Evolutionary conservation across 2,797 vertebrate genomes (phyloP), one percentile per base, ranked within the genome.

Genomic region (Macropus fuliginosus): DNA sequence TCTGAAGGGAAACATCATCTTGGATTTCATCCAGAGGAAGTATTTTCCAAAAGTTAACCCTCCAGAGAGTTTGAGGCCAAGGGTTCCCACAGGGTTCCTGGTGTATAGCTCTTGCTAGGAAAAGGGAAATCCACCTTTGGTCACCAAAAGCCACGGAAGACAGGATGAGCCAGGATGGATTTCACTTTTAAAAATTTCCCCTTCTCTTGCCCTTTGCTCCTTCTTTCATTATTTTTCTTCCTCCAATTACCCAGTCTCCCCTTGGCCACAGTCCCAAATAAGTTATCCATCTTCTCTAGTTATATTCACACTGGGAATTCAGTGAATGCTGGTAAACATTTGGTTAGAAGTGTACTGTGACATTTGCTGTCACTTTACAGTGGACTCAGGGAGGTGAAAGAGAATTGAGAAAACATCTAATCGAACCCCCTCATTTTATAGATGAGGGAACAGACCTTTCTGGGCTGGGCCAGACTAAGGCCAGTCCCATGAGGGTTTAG

Each of bases 1-100:
- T 46, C 74, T 87, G 54, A 93, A 96, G 46, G 89, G 90, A 91
- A 96, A 91, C 13, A 54, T 92, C 55, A 62, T 91, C 55, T 91
- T 55, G 12, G 55, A 91, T 95, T 91, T 91, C 91, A 87, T 40
- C 40, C 74, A 52, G 55, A 93, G 90, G 50, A 16, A 90, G 93
- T 90, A 94, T 1, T 54, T 55, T 92, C 21, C 74, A 34, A 95
- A 96, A 92, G 54, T 14, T 54, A 92, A 81, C 50, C 57, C 34
- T 95, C 56, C 34, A 54, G 31, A 50, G 56, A 92, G 24, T 89
- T 54, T 91, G 59, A 93, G 62, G 27, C 74, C 74, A 81, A 81
- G 74, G n/a, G 21, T 24, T 96, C 74, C 93, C 93, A 55, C 0
- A 46, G 29, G n/a, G 52, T 94, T 89, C 40, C 74, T 24, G 5